Evolutionary conservation across 2,797 vertebrate species (phyloP).

Genomic region (Anas flavirostris): DNA sequence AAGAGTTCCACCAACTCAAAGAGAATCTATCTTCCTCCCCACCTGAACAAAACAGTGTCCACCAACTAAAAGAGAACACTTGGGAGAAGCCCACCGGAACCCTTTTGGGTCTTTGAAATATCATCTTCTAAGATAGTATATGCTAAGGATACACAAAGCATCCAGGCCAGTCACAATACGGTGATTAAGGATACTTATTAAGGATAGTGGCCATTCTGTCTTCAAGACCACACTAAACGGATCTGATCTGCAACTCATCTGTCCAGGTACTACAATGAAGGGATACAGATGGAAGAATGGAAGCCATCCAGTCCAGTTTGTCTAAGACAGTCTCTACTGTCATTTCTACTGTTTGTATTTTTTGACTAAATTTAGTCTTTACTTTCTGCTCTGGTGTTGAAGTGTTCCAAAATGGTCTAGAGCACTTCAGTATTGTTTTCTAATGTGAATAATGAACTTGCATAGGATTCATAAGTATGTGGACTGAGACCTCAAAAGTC

Average conservation of each 20-base stretch:
- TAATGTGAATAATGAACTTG: not conserved
- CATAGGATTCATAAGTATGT: not conserved
- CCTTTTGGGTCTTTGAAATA: too few species aligned
- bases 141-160: too few species aligned
- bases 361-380: not conserved
- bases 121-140: too few species aligned
- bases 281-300: not conserved
- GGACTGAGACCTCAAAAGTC: not conserved
- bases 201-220: accelerated
- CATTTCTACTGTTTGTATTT: not conserved
- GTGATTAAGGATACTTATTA: not conserved
- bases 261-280: accelerated
- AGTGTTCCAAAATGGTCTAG: not conserved
- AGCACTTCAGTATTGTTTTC: not conserved
- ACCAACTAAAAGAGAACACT: too few species aligned
- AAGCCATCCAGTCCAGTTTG: not conserved
- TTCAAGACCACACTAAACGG: accelerated
- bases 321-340: not conserved
- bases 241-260: not conserved
- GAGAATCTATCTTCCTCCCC: too few species aligned
- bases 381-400: not conserved
- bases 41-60: too few species aligned
- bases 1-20: too few species aligned
- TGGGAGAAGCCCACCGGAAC: too few species aligned
- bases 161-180: too few species aligned